A percentile compares a stretch with the other conserved stretches of the same genome.
Evolutionary conservation across 2,888 invertebrate species (phyloP).

Genomic region (Ochropacha duplaris): DNA sequence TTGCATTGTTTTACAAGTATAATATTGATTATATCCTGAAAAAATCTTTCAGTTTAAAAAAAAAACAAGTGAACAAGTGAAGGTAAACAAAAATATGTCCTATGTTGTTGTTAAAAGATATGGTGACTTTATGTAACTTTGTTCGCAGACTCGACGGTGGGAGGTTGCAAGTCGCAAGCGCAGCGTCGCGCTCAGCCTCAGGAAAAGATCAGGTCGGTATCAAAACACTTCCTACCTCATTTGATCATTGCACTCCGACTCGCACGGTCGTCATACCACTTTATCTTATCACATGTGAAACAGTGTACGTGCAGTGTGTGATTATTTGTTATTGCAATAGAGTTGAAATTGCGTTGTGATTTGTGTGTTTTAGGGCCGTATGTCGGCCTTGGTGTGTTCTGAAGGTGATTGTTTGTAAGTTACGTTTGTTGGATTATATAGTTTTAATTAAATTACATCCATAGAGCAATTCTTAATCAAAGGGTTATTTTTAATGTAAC

Average conservation of each 20-base stretch:
- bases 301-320: constrained; percentile 10
- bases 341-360: constrained; percentile 26
- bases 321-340: constrained; percentile 8
- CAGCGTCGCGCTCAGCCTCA: constrained; percentile 61
- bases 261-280: constrained; percentile 46
- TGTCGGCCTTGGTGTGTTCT: constrained; percentile 26
- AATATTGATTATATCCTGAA: too few species aligned
- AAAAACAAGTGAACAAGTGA: too few species aligned
- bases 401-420: constrained; percentile 36
- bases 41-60: too few species aligned
- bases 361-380: constrained; percentile 25
- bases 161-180: constrained; percentile 68
- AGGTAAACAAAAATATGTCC: neutral
- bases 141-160: constrained; percentile 70
- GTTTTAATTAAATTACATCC: neutral
- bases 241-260: constrained; percentile 49
- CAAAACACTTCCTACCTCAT: constrained; percentile 63
- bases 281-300: constrained; percentile 19
- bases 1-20: too few species aligned
- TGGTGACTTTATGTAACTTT: constrained; percentile 67
- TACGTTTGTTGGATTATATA: neutral
- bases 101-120: constrained; percentile 19
- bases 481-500: too few species aligned
- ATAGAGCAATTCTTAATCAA: too few species aligned
- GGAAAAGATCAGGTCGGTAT: constrained; percentile 73